Conservation (phyloP, 1,140 invertebrate species). For the Lordiphosa clarofinis region DNA sequence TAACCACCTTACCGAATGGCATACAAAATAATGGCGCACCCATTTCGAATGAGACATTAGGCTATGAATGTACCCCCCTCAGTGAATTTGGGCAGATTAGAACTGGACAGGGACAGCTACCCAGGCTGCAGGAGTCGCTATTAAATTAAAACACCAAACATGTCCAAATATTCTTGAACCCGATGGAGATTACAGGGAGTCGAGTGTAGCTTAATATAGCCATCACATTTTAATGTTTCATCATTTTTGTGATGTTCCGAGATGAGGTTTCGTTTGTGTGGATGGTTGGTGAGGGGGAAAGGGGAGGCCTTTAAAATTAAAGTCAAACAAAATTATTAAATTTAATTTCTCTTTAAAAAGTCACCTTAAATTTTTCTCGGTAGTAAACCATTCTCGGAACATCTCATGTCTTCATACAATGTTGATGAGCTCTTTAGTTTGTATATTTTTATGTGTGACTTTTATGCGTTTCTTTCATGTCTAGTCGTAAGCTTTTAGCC, state of each 20-base stretch:
- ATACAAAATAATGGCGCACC: conserved; percentile 32
- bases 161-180: not conserved
- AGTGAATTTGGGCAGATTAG: conserved; percentile 32
- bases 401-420: not conserved
- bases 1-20: conserved; percentile 67
- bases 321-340: no score
- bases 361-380: no score
- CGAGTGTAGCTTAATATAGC: conserved; percentile 12
- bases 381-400: no score
- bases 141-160: conserved; percentile 37
- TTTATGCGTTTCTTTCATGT: conserved; percentile 43
- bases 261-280: no score
- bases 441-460: conserved; percentile 13
- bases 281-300: no score
- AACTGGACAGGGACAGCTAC: conserved; percentile 18
- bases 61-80: conserved; percentile 49
- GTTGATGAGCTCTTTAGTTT: conserved; percentile 19
- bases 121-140: conserved; percentile 47
- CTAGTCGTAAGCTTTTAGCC: conserved; percentile 37
- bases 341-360: no score
- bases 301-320: no score
- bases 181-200: conserved; percentile 65
- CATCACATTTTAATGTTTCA: conserved; percentile 1
- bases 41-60: conserved; percentile 16
- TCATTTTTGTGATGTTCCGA: no score